Base-by-base conservation (phyloP, 2,113 vertebrate species). In the Rhadina sibilatrix region DNA sequence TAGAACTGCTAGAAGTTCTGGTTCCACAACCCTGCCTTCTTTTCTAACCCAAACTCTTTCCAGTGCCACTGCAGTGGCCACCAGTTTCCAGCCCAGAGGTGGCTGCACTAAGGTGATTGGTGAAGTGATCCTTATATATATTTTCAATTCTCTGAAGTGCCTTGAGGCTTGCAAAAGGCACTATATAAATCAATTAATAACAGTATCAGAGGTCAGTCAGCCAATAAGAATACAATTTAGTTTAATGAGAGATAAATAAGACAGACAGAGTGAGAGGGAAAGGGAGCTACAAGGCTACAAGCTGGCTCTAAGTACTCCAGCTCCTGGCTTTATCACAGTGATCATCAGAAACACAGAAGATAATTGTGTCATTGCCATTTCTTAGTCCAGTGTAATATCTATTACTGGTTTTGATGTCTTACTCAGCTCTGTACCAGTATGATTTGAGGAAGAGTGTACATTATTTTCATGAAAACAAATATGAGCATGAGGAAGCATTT, bases 401-500 rank as follows among this genome's bases (percentile, higher is more conserved):
- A 22, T 93, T 93, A 86, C 90, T 96, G 96, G 94, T 97, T 97
- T 97, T 97, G 98, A 98, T 96, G 96, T 98, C 98, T 98, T 96
- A 97, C 96, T 98, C 93, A 98, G 93, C 88, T 94, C 93, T 70
- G 60, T 96, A 97, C 97, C 96, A 94, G 94, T 98, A 96, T 92
- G 94, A 97, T 97, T 98, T 98, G 97, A 97, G 96, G 96, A 97
- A 98, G 96, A 97, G 87, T 98, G 96, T 98, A 97, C 98, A 97
- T 98, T 98, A 98, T 98, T 98, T 98, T 98, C 98, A 98, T 98
- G 98, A 98, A 98, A 98, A 98, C 98, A 98, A 98, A 98, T 98
- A 98, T 97, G 97, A 98, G 97, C 97, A 97, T 98, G 97, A 97
- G 97, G 97, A 98, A 97, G 97, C 98, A 97, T 98, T 98, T 98